Conservation (phyloP, 2,888 invertebrate genomes). For the Neria commutata region DNA sequence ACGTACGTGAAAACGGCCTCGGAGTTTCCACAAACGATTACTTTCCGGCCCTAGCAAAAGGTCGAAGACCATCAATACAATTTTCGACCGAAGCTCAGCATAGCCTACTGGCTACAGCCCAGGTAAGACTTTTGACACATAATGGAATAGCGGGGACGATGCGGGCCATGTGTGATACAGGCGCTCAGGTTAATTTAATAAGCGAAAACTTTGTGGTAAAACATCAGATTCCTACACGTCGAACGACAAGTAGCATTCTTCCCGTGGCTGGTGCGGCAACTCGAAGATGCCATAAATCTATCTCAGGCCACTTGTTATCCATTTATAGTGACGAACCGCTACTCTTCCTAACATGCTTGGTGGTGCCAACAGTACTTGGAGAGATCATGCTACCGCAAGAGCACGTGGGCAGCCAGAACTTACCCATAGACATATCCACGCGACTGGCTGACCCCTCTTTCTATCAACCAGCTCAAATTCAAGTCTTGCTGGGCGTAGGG, state of each 20-base stretch:
- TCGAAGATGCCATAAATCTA: background rate
- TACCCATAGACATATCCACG: background rate
- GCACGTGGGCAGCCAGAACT: background rate
- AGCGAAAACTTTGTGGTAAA: background rate
- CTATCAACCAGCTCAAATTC: background rate
- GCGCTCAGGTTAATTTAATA: slow-evolving; percentile 4
- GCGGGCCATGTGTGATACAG: background rate
- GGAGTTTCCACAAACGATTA: too few relatives aligned
- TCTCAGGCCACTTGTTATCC: background rate
- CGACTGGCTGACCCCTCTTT: background rate
- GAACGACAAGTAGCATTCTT: background rate
- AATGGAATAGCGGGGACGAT: background rate
- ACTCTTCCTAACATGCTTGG: background rate
- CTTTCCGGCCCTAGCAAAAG: too few relatives aligned
- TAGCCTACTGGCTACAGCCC: slow-evolving; percentile 6
- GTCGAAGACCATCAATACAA: too few relatives aligned
- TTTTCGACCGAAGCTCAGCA: background rate
- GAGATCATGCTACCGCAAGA: background rate
- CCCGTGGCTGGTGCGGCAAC: background rate
- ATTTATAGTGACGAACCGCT: background rate
- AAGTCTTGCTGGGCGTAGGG: background rate
- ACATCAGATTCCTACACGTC: background rate
- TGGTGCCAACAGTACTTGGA: background rate
- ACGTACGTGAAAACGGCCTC: too few relatives aligned
- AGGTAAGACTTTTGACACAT: background rate